Base-by-base conservation (phyloP, 2,888 invertebrate genomes). In the Myopa tessellatipennis region DNA sequence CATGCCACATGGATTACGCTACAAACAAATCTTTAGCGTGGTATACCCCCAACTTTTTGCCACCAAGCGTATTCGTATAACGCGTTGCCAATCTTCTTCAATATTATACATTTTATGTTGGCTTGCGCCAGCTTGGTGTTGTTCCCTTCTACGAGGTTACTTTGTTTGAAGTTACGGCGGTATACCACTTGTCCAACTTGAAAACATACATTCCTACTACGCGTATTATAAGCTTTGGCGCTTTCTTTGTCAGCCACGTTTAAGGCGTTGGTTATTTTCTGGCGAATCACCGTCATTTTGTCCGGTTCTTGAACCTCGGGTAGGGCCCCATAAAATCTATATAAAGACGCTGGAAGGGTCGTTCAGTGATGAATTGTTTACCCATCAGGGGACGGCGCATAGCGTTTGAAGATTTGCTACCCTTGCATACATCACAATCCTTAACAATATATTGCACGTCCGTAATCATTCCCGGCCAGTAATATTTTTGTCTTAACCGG, bases 401-500 rank as follows among this genome's bases (percentile, higher is more conserved):
- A n/a, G n/a, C n/a, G n/a, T n/a, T n/a, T n/a, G n/a, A n/a, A n/a
- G n/a, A n/a, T n/a, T n/a, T n/a, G n/a, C n/a, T n/a, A n/a, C 34
- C 1, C n/a, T 36, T 6, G 76, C 79, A 67, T 79, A 79, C 7
- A 69, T 55, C 10, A 81, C 78, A 26, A 8, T 73, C n/a, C n/a
- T n/a, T n/a, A n/a, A n/a, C n/a, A n/a, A n/a, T n/a, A n/a, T n/a
- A n/a, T n/a, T n/a, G n/a, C n/a, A n/a, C n/a, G n/a, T n/a, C n/a
- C n/a, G n/a, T n/a, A n/a, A n/a, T n/a, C n/a, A 67, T 69, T 76
- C 26, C 26, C 26, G 26, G 26, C 26, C 2, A 26, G 2, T 26
- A 26, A 26, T 26, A 26, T 26, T 26, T 26, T 26, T 26, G 26
- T 2, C 26, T 26, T 26, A 26, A 26, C 2, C 26, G 26, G 2